A percentile compares a stretch with the other conserved stretches of the same genome.
These are phyloP conservation scores for Panulirus ornatus DNA, from an alignment of 1,140 invertebrate species.

Conservation along the genomic window DNA sequence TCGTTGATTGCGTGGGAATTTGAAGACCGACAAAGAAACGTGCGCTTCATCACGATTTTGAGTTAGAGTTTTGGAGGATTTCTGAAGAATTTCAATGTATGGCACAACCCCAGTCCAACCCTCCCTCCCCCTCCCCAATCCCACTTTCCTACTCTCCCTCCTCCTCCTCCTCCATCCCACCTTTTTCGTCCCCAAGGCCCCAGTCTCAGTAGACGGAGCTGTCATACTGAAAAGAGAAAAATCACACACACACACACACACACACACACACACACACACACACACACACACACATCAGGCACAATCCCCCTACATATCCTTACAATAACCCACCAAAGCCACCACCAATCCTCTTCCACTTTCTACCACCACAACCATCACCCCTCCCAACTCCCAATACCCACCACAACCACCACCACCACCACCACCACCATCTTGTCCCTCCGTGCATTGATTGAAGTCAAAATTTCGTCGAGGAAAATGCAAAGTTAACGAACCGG, in stretches of 20 bases:
- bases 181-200: not conserved
- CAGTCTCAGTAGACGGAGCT: no score
- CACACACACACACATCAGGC: not conserved
- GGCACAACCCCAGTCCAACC: conserved; percentile 24
- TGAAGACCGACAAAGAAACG: conserved; percentile 69
- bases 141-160: not conserved
- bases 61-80: conserved; percentile 69
- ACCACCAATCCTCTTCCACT: not conserved
- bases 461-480: conserved; percentile 65
- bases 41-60: conserved; percentile 70
- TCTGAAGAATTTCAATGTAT: conserved; percentile 70
- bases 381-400: not conserved
- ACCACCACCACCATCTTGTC: not conserved
- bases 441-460: conserved; percentile 63
- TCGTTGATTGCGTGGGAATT: conserved; percentile 68
- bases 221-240: not conserved
- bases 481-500: conserved; percentile 68
- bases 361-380: not conserved
- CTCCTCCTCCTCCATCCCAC: not conserved
- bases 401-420: no score
- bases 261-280: not conserved
- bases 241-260: not conserved
- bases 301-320: not conserved
- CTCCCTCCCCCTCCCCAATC: not conserved
- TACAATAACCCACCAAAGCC: not conserved